These are phyloP conservation scores for Gymnogyps californianus DNA, from an alignment of 2,113 vertebrate genomes.

Conservation along the genomic window DNA sequence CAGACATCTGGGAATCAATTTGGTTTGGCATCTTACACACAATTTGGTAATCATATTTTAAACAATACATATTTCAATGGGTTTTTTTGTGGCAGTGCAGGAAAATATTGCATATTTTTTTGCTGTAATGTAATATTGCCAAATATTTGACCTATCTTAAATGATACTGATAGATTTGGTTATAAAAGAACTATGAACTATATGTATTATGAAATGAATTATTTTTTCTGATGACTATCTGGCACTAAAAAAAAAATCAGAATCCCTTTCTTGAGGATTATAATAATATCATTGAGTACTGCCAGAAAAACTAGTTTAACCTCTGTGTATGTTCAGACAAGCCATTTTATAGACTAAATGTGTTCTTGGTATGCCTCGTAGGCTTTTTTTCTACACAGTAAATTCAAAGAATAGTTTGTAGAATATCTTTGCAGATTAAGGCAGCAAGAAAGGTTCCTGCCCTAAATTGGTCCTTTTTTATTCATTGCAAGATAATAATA, in stretches of 20 bases:
- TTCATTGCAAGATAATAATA: background rate
- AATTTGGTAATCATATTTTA: background rate
- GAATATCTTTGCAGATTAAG: background rate
- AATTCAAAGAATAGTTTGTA: background rate
- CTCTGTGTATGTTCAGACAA: background rate
- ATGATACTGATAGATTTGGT: background rate
- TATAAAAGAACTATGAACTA: background rate
- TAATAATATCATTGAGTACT: background rate
- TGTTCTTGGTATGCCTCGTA: background rate
- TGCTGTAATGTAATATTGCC: background rate
- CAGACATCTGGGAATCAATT: background rate
- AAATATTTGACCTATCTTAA: background rate
- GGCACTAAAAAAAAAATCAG: background rate
- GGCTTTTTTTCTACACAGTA: background rate
- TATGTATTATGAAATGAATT: background rate
- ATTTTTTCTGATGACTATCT: background rate
- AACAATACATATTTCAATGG: background rate
- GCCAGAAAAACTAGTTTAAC: background rate
- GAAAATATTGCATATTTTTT: background rate
- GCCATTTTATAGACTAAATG: background rate
- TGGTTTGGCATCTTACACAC: background rate
- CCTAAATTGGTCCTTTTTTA: background rate
- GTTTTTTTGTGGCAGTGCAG: background rate
- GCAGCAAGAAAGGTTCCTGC: background rate
- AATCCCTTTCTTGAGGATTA: background rate